Evolutionary conservation across 2,113 vertebrate species (phyloP).

Genomic region (Pipa parva): DNA sequence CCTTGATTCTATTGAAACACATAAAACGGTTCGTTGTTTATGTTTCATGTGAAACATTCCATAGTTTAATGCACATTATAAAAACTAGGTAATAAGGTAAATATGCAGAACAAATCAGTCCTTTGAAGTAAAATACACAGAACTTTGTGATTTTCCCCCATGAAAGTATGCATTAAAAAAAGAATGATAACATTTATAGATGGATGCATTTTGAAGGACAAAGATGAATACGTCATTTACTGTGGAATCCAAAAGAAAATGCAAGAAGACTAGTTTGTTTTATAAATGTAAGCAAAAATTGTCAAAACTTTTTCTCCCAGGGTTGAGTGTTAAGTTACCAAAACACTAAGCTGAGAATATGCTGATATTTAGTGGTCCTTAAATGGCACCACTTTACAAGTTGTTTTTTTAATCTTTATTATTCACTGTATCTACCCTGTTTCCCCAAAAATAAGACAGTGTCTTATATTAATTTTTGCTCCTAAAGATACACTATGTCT

Average conservation of each 20-base stretch:
- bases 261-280: not conserved
- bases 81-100: slow-evolving; percentile 37
- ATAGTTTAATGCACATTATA: slow-evolving; percentile 18
- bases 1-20: slow-evolving; percentile 45
- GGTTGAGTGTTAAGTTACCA: not conserved
- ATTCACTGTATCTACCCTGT: too few species aligned
- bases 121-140: slow-evolving; percentile 39
- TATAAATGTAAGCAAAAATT: not conserved
- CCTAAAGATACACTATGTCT: too few species aligned
- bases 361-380: slow-evolving; percentile 11
- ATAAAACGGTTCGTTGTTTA: slow-evolving; percentile 42
- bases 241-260: slow-evolving; percentile 1
- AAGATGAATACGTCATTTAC: slow-evolving; percentile 2
- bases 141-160: slow-evolving; percentile 28
- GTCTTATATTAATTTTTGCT: too few species aligned
- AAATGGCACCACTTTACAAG: slow-evolving; percentile 17
- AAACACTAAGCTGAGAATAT: not conserved
- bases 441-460: too few species aligned
- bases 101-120: slow-evolving; percentile 34
- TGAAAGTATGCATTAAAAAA: slow-evolving; percentile 34
- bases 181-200: slow-evolving; percentile 32
- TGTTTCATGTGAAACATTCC: slow-evolving; percentile 41
- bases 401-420: slow-evolving; percentile 9
- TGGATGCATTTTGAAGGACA: slow-evolving; percentile 1
- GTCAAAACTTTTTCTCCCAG: not conserved